Percentiles rank a stretch among this genome's conserved stretches.
Evolutionary conservation across 1,140 invertebrate genomes (phyloP).

Genomic region (Drosophila yakuba): DNA sequence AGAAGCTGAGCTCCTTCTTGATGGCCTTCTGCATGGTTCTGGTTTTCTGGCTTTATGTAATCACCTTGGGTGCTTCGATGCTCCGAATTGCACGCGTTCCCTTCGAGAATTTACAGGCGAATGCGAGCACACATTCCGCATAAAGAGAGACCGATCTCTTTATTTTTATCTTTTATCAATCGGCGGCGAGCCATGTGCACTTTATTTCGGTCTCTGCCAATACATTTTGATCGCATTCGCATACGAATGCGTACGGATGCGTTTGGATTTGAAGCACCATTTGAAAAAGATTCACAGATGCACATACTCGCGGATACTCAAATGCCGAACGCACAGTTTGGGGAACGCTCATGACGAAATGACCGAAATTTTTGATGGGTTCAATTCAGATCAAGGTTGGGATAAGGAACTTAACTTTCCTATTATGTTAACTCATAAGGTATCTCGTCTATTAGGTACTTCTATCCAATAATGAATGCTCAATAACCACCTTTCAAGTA

Average conservation of each 20-base stretch:
- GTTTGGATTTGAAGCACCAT: conserved; percentile 4
- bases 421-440: no score
- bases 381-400: conserved; percentile 2
- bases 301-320: background rate
- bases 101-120: conserved; percentile 72
- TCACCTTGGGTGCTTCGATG: conserved; percentile 53
- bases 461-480: background rate
- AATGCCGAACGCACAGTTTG: conserved; percentile 5
- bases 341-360: background rate
- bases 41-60: conserved; percentile 70
- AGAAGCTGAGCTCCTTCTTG: conserved; percentile 76
- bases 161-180: conserved; percentile 83
- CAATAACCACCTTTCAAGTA: conserved; percentile 1
- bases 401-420: no score
- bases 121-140: conserved; percentile 64
- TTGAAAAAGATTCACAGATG: background rate
- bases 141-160: conserved; percentile 53
- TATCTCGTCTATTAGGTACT: background rate
- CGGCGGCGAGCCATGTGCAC: conserved; percentile 59
- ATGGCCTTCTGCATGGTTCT: conserved; percentile 64
- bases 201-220: conserved; percentile 75
- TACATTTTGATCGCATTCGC: conserved; percentile 50
- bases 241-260: conserved; percentile 17
- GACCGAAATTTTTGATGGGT: background rate
- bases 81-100: conserved; percentile 61